Base-by-base conservation (phyloP, 1,140 invertebrate genomes). In the Metaphire vulgaris region DNA sequence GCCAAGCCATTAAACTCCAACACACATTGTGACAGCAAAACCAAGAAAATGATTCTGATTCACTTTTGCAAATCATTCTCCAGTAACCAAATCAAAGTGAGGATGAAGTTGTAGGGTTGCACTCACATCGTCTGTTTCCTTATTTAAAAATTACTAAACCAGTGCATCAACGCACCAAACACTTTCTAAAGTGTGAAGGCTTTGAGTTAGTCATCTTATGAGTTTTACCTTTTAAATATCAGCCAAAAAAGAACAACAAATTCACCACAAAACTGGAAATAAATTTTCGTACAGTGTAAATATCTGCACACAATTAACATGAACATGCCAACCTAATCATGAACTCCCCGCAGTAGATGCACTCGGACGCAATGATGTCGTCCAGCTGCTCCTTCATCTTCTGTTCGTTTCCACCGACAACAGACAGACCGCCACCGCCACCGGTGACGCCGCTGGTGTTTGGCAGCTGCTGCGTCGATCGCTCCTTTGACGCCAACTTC, bases 291-390 rank as follows among this genome's bases (percentile, higher is more conserved):
- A n/a, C n/a, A n/a, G n/a, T n/a, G n/a, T n/a, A n/a, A n/a, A n/a
- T n/a, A n/a, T n/a, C n/a, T n/a, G n/a, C n/a, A n/a, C n/a, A n/a
- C n/a, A n/a, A n/a, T n/a, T n/a, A n/a, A n/a, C n/a, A n/a, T n/a
- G n/a, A n/a, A n/a, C n/a, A n/a, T n/a, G n/a, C n/a, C n/a, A 76
- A 86, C 81, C 83, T 90, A 78, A 98, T 95, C 90, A 97, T 94
- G 80, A 92, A 89, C 81, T 95, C 92, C 12, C 96, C 95, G 87
- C 96, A 99, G 84, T 92, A 96, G 0, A 96, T 87, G 85, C 96
- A 98, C 85, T 98, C 95, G 2, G 90, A 90, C 0, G 94, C 95
- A 12, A 98, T 87, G 0, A 98, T 89, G 79, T 95, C 91, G 86
- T 98, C 95, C 34, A 97, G 90, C 81, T 97, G 91, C 30, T 89